Conservation (phyloP, 2,797 vertebrate species). For the Oreortyx pictus region DNA sequence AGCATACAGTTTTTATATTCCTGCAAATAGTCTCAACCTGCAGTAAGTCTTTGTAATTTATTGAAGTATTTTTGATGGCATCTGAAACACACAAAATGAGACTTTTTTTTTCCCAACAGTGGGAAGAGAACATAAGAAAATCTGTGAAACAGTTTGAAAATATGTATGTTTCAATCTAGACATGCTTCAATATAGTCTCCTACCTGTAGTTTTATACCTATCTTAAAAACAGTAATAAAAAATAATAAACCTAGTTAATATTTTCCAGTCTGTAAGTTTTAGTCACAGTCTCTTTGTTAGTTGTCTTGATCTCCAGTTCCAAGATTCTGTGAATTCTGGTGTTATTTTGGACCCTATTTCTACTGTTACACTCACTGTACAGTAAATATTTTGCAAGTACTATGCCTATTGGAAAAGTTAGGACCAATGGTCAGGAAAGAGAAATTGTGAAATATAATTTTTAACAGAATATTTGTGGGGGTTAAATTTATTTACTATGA, state of each 20-base stretch:
- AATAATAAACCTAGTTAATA: no score
- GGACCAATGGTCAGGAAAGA: background rate
- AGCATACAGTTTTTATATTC: background rate
- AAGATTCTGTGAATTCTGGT: background rate
- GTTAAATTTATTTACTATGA: background rate
- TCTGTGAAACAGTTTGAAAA: background rate
- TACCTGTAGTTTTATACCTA: background rate
- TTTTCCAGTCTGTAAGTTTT: no score
- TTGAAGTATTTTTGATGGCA: background rate
- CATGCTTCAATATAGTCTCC: background rate
- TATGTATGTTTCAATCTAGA: background rate
- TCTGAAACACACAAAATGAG: background rate
- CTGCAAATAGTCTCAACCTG: accelerated
- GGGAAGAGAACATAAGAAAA: background rate
- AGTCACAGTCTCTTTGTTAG: no score
- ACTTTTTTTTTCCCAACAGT: background rate
- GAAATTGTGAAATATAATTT: background rate
- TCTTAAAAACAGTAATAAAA: background rate
- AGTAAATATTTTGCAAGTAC: background rate
- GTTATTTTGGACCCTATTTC: background rate
- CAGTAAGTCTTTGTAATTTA: background rate
- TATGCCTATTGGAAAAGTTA: background rate
- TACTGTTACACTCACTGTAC: background rate
- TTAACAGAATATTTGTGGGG: background rate
- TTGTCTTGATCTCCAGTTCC: background rate